Evolutionary conservation across 1,140 invertebrate genomes (phyloP), one percentile per base, ranked within the genome.

Genomic region (Lordiphosa stackelbergi): DNA sequence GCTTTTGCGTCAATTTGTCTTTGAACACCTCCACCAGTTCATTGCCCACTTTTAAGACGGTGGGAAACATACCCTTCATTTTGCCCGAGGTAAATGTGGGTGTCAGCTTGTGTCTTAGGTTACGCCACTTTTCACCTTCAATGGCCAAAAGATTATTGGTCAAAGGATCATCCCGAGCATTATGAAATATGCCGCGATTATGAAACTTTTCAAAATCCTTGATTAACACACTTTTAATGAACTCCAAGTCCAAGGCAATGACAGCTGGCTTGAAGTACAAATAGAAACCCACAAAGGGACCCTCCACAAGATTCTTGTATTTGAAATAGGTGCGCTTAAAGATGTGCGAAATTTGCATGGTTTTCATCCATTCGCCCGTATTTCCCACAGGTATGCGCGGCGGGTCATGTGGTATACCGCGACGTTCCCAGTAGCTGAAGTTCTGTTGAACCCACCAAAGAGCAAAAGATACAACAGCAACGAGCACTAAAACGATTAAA

Each of bases 71-170:
- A 1, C 63, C 60, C 66, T 90, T 91, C 35, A 92, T 85, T 72
- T 91, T 91, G 4, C 88, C 88, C 0, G 90, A 87, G 0, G 90
- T 90, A 52, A 92, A 92, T 0, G 89, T 88, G 2, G 91, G 90
- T 0, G 88, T 88, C 0, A 92, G 53, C 56, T 90, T 90, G 0
- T 64, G 85, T 22, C 92, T 85, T 5, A 92, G 73, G 2, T 87
- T 69, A 57, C 87, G 88, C 92, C 92, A 92, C 13, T 85, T 88
- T 53, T 86, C 65, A 0, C 87, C 88, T 40, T 89, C 87, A 0
- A 89, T 59, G 8, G 84, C 64, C 9, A 90, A 88, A 0, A 90
- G 55, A 47, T 90, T 86, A 3, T 59, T 64, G 11, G 88, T 85
- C 3, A 91, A 53, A 0, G 90, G 90, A 69, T 91, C 88, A 31